Conservation (phyloP, 2,888 invertebrate species). For the Blastobasis adustella region DNA sequence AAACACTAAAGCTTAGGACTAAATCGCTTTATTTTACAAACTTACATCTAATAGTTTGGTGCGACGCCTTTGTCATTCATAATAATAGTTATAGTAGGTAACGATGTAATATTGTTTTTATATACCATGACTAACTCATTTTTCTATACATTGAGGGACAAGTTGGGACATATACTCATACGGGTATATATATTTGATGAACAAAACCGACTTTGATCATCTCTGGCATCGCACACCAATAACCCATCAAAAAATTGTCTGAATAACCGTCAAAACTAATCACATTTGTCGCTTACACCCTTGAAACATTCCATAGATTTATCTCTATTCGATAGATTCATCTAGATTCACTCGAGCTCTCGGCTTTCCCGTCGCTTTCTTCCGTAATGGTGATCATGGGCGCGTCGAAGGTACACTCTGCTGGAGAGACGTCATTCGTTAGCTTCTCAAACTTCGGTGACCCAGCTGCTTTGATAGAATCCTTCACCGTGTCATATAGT, state of each 20-base stretch:
- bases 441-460: conserved; percentile 77
- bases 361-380: conserved; percentile 59
- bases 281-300: conserved; percentile 18
- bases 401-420: conserved; percentile 42
- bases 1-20: conserved; percentile 1
- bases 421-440: conserved; percentile 67
- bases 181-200: background rate
- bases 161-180: background rate
- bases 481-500: conserved; percentile 72
- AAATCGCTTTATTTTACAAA: conserved; percentile 14
- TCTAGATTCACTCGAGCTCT: conserved; percentile 56
- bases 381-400: conserved; percentile 70
- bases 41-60: conserved; percentile 11
- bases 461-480: conserved; percentile 62
- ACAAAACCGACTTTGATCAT: background rate
- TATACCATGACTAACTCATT: no score
- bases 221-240: background rate
- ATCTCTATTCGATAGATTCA: background rate
- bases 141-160: background rate
- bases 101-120: no score
- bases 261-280: conserved; percentile 14
- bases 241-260: conserved; percentile 11
- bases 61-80: conserved; percentile 1
- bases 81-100: no score
- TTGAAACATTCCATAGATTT: conserved; percentile 38